Evolutionary conservation across 53 echinoderm and acorn worm genomes (phyloP).

Genomic region (Zoroaster sp.): DNA sequence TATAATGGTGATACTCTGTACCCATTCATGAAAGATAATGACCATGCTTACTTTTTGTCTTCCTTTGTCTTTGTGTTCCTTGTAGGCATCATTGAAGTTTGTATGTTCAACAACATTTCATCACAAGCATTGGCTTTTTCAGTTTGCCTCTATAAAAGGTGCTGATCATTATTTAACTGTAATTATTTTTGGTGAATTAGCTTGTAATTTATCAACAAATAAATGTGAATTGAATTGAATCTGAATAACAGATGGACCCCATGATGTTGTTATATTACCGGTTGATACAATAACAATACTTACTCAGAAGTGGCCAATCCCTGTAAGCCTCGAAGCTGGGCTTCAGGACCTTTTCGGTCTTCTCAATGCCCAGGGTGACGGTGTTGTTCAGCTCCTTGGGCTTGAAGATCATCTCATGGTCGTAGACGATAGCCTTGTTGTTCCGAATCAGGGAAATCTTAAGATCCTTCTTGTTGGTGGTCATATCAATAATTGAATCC

Average conservation of each 20-base stretch:
- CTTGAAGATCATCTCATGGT: constrained; percentile 25
- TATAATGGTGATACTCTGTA: no score
- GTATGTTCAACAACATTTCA: no score
- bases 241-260: no score
- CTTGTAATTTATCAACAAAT: no score
- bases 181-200: neutral
- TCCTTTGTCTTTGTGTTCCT: no score
- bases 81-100: no score
- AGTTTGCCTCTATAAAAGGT: neutral
- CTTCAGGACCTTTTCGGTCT: constrained; percentile 14
- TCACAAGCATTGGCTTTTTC: neutral
- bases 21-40: no score
- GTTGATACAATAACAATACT: neutral
- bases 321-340: constrained; percentile 13
- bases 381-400: constrained; percentile 57
- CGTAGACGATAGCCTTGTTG: constrained; percentile 23
- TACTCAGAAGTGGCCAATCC: constrained; percentile 28
- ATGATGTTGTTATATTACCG: neutral
- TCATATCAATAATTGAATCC: neutral
- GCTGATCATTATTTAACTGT: neutral
- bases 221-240: no score
- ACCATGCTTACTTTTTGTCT: no score
- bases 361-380: constrained; percentile 37
- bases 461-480: constrained; percentile 10
- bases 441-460: constrained; percentile 20